Conservation (phyloP, 2,888 invertebrate genomes). For the Aproaerema taeniolella region DNA sequence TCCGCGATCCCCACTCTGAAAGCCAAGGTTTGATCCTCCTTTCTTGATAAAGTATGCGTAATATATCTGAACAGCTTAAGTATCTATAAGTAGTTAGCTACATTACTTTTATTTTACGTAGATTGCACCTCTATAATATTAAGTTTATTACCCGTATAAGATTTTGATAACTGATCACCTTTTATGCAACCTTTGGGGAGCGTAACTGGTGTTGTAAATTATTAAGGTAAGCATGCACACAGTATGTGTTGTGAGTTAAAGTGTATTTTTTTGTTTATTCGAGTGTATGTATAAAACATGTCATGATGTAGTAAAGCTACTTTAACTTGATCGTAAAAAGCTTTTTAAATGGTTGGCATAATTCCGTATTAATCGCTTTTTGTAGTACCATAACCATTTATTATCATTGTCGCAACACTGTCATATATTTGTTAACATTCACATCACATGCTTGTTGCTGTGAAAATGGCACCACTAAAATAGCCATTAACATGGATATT, state of each 20-base stretch:
- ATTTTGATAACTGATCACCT: slow-evolving; percentile 73
- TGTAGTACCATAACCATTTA: slow-evolving; percentile 1
- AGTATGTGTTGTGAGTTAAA: slow-evolving; percentile 51
- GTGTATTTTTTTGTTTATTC: no score
- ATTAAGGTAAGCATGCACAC: slow-evolving; percentile 76
- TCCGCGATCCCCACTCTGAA: slow-evolving; percentile 88
- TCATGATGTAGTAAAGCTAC: slow-evolving; percentile 3
- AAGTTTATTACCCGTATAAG: slow-evolving; percentile 62
- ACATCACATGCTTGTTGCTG: slow-evolving; percentile 31
- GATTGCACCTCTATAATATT: slow-evolving; percentile 62
- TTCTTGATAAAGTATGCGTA: slow-evolving; percentile 12
- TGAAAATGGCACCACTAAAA: slow-evolving; percentile 27
- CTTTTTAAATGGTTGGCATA: slow-evolving; percentile 1
- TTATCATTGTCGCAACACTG: no score
- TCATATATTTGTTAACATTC: slow-evolving; percentile 13
- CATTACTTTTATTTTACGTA: slow-evolving; percentile 65
- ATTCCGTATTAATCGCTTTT: slow-evolving; percentile 1
- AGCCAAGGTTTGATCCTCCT: slow-evolving; percentile 82
- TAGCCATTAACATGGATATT: slow-evolving; percentile 12
- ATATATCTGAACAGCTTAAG: slow-evolving; percentile 45
- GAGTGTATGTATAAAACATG: slow-evolving; percentile 4
- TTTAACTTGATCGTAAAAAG: neutral
- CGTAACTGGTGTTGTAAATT: slow-evolving; percentile 74
- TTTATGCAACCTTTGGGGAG: slow-evolving; percentile 75
- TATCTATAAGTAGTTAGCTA: slow-evolving; percentile 59